Base-by-base conservation (phyloP, 1,140 invertebrate species). In the Drosophila sproati region DNA sequence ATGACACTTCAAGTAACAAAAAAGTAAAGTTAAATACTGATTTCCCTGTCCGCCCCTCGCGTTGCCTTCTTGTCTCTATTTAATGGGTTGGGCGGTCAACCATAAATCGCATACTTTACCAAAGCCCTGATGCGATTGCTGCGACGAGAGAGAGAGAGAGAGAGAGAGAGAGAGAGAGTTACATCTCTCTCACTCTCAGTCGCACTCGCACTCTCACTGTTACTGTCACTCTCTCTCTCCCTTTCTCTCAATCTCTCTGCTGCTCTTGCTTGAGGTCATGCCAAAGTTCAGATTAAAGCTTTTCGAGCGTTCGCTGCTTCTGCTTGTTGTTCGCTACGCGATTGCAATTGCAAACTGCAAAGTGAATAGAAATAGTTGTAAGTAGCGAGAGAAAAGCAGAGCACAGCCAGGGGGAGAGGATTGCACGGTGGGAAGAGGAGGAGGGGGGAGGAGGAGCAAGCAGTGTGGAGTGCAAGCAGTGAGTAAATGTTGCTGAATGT, bases 91-190 rank as follows among this genome's bases (percentile, higher is more conserved):
- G 57, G 35, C 50, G 5, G 12, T 34, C 72, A 34, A 57, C 72
- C 78, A 54, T 67, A 72, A 77, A 77, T 61, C 73, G 60, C 56
- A 50, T 47, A 50, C 52, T 72, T 74, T 66, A 73, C 50, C 37
- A 54, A 54, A 70, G 66, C 66, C 29, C 52, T 67, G 80, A 82
- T 83, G 77, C 69, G 63, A 82, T 78, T 83, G 55, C 29, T 50
- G 31, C n/a, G 41, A 47, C 20, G 20, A 20, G 20, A 20, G 20
- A 20, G 20, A 1, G 57, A 37, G 12, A 55, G 35, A 1, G 57
- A 37, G 12, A 55, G 35, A 1, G 57, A 37, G 12, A 55, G 35
- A 1, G 57, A 37, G 12, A 55, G 12, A 55, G 35, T 59, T 34
- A 2, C 41, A 35, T 32, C 45, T 5, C 8, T 10, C 60, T 8